Conservation (phyloP, 2,888 invertebrate genomes). For the Ischnura elegans region DNA sequence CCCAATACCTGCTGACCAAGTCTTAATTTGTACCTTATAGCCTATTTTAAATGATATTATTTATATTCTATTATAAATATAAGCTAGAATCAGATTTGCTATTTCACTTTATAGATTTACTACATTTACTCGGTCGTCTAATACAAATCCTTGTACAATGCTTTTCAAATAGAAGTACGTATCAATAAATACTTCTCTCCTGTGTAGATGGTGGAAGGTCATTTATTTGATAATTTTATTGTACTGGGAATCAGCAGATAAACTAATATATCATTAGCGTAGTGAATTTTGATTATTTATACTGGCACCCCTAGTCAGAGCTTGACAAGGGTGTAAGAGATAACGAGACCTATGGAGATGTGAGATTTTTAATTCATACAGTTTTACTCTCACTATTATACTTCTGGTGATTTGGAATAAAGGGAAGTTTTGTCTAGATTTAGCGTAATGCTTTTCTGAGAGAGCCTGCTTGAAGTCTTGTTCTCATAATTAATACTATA, state of each 20-base stretch:
- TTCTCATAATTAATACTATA: neutral
- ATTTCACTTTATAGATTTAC: neutral
- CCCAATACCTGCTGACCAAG: neutral
- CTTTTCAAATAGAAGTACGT: neutral
- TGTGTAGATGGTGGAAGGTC: conserved; percentile 36
- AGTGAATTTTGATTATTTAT: neutral
- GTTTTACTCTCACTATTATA: neutral
- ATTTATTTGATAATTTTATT: neutral
- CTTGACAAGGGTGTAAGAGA: neutral
- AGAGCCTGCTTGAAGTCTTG: neutral
- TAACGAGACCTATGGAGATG: neutral
- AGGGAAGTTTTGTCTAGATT: neutral
- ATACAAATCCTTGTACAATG: neutral
- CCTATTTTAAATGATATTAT: neutral
- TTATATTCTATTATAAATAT: neutral
- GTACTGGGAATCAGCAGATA: neutral
- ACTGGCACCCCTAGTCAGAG: neutral
- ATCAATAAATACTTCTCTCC: neutral
- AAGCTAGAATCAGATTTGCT: neutral
- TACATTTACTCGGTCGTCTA: neutral
- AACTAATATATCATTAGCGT: neutral
- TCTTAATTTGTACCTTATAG: neutral
- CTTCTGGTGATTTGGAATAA: neutral
- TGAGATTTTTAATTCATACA: neutral
- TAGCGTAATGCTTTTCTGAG: neutral